Percentiles rank a stretch among this genome's conserved stretches.
Conservation (phyloP, 2,113 vertebrate species). For the Emydocephalus ijimae region DNA sequence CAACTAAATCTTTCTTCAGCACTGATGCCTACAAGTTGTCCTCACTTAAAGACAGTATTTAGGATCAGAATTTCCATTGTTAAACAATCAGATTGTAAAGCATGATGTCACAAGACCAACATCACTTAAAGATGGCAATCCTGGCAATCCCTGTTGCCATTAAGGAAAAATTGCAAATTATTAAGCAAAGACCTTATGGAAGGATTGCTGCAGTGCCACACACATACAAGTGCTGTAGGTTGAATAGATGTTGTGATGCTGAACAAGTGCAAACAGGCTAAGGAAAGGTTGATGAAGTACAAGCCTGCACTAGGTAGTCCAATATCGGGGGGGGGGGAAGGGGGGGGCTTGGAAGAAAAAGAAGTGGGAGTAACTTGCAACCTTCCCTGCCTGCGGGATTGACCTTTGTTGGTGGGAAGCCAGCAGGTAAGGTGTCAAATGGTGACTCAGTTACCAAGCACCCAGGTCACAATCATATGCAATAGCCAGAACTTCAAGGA, state of each 20-base stretch:
- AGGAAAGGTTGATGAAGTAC: neutral
- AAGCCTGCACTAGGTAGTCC: neutral
- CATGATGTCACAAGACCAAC: neutral
- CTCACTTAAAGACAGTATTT: neutral
- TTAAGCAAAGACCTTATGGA: neutral
- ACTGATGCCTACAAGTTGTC: neutral
- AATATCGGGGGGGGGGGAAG: fast-evolving
- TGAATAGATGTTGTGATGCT: neutral
- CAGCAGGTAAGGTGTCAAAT: neutral
- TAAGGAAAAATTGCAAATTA: neutral
- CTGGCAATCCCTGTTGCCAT: neutral
- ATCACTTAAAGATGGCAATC: neutral
- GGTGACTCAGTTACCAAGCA: neutral
- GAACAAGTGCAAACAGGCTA: neutral
- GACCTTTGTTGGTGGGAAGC: neutral
- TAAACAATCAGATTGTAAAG: neutral
- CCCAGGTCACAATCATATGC: neutral
- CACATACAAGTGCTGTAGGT: neutral
- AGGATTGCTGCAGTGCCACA: neutral
- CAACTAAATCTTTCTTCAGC: neutral
- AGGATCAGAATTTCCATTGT: neutral
- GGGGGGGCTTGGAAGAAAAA: neutral
- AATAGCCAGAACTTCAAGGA: neutral
- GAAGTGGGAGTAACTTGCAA: neutral
- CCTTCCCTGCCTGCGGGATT: neutral